Percentiles rank a stretch among this genome's conserved stretches.
phyloP scores from a whole-genome alignment of 2,797 vertebrate species.

The Ciconia nigra region DNA sequence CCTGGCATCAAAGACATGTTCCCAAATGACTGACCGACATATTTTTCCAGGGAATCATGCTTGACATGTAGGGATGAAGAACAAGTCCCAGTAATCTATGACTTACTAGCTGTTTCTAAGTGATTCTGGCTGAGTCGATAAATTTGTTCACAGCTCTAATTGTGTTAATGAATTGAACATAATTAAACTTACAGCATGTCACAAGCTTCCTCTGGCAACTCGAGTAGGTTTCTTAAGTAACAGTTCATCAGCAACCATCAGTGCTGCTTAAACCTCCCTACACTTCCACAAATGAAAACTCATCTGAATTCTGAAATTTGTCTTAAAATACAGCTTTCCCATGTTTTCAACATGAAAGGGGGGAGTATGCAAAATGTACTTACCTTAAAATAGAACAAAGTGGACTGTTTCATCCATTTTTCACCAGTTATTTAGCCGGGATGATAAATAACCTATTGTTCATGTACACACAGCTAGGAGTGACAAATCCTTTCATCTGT shows the following conservation, averaged over 20 bases:
- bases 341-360: neutral
- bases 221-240: constrained; percentile 61
- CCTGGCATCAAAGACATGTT: neutral
- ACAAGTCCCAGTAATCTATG: constrained; percentile 56
- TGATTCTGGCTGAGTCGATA: constrained; percentile 75
- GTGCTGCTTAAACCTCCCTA: neutral
- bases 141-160: constrained; percentile 76
- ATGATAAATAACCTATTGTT: neutral
- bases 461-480: neutral
- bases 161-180: constrained; percentile 80
- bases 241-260: neutral
- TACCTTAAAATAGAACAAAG: neutral
- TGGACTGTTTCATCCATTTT: neutral
- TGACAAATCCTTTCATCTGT: neutral
- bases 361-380: neutral
- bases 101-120: constrained; percentile 73
- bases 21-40: constrained; percentile 1
- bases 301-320: neutral
- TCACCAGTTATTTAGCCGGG: neutral
- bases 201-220: constrained; percentile 71
- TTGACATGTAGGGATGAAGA: neutral
- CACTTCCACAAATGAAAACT: neutral
- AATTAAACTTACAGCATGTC: constrained; percentile 75
- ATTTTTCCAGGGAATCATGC: constrained; percentile 26
- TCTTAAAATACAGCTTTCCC: neutral